A percentile compares a stretch with the other conserved stretches of the same genome.
Evolutionary conservation across 2,888 invertebrate genomes (phyloP).

Genomic region (Orgyia antiqua): DNA sequence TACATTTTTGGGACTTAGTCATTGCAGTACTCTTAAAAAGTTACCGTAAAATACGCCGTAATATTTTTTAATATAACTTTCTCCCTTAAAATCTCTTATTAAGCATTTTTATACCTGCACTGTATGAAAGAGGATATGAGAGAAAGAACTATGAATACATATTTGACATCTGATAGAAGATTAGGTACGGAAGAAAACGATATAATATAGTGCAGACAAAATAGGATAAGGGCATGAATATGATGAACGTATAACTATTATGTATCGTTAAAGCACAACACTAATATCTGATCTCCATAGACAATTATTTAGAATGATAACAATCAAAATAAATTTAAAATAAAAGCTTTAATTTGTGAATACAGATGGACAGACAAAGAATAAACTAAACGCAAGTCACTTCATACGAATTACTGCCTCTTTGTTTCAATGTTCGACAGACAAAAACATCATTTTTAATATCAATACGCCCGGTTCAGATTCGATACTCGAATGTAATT

Average conservation of each 20-base stretch:
- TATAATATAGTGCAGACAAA: too few relatives aligned
- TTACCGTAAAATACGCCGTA: slow-evolving; percentile 4
- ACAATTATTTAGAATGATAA: not conserved
- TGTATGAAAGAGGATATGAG: too few relatives aligned
- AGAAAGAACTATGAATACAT: too few relatives aligned
- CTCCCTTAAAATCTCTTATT: too few relatives aligned
- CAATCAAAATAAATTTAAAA: slow-evolving; percentile 40
- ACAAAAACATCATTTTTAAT: slow-evolving; percentile 66
- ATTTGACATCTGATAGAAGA: too few relatives aligned
- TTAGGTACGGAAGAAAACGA: too few relatives aligned
- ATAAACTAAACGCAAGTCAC: slow-evolving; percentile 65
- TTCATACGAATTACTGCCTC: slow-evolving; percentile 70
- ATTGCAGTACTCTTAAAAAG: not conserved
- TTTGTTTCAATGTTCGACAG: slow-evolving; percentile 64
- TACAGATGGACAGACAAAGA: slow-evolving; percentile 59
- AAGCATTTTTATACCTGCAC: too few relatives aligned
- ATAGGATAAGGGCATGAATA: too few relatives aligned
- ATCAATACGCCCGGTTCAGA: slow-evolving; percentile 44
- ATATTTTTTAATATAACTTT: slow-evolving; percentile 1
- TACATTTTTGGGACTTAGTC: slow-evolving; percentile 42
- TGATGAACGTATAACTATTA: not conserved
- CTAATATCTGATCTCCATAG: not conserved
- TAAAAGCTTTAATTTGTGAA: slow-evolving; percentile 59
- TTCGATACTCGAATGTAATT: slow-evolving; percentile 57
- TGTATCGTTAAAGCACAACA: not conserved